phyloP scores from a whole-genome alignment of 2,888 invertebrate genomes.

The Melitaea athalia region DNA sequence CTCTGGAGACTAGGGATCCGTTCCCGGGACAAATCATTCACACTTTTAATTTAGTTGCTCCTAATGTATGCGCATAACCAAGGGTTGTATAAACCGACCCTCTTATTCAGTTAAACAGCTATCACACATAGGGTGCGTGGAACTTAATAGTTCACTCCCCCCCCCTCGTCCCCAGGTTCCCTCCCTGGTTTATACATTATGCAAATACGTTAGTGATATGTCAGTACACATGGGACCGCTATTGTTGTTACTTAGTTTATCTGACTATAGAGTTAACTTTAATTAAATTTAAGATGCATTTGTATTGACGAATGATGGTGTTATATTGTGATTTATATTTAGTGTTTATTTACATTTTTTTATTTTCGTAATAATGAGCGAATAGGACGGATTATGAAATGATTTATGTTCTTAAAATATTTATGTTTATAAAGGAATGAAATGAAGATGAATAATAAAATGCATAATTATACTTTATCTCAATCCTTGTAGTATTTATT shows the following conservation, averaged over 20 bases:
- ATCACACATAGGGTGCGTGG: conserved; percentile 67
- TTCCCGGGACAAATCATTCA: conserved; percentile 72
- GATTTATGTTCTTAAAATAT: no score
- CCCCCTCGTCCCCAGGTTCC: conserved; percentile 22
- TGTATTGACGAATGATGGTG: conserved; percentile 75
- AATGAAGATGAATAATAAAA: no score
- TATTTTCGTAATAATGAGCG: not conserved
- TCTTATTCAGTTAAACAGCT: conserved; percentile 67
- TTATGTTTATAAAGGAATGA: no score
- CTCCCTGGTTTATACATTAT: conserved; percentile 72
- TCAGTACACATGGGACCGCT: conserved; percentile 80
- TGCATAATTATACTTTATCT: no score
- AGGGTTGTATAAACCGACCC: conserved; percentile 44
- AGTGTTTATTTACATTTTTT: conserved; percentile 1
- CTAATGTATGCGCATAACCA: conserved; percentile 77
- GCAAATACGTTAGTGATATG: conserved; percentile 81
- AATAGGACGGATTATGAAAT: not conserved
- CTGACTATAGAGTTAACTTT: conserved; percentile 81
- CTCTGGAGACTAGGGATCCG: conserved; percentile 44
- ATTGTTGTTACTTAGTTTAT: conserved; percentile 78
- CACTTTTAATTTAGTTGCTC: conserved; percentile 81
- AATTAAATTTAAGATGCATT: conserved; percentile 80
- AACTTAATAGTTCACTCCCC: conserved; percentile 77
- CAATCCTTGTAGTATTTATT: no score
- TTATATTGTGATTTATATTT: conserved; percentile 57